Conservation (phyloP, 2,888 invertebrate genomes). For the Ormyrus nitidulus region DNA sequence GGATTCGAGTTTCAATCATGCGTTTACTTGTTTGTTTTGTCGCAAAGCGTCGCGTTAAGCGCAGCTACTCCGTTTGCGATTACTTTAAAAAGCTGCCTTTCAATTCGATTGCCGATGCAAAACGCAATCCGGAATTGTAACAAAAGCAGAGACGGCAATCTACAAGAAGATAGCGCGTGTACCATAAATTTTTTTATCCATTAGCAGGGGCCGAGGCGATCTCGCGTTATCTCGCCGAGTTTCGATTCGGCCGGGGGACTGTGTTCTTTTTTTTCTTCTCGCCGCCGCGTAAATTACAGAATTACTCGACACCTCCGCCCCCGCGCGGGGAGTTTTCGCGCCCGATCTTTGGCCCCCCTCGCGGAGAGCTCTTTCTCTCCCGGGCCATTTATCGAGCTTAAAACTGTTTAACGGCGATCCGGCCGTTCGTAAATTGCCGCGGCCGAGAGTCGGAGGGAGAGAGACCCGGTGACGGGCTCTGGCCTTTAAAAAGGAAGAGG, state of each 20-base stretch:
- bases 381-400: slow-evolving; percentile 70
- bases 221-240: neutral
- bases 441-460: neutral
- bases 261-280: neutral
- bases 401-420: slow-evolving; percentile 69
- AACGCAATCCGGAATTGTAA: no score
- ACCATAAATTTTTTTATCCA: neutral
- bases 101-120: no score
- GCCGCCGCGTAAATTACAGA: slow-evolving; percentile 39
- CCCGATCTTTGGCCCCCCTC: slow-evolving; percentile 5
- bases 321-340: slow-evolving; percentile 1
- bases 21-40: no score
- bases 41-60: no score
- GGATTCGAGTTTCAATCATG: no score
- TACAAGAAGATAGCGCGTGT: slow-evolving; percentile 6
- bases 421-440: slow-evolving; percentile 68
- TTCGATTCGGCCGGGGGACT: neutral
- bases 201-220: neutral
- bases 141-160: no score
- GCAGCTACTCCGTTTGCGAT: no score
- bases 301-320: slow-evolving; percentile 35
- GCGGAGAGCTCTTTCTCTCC: slow-evolving; percentile 55
- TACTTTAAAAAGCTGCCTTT: no score
- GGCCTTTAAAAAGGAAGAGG: slow-evolving; percentile 34
- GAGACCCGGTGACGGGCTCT: neutral